Percentiles rank a stretch among this genome's conserved stretches.
Conservation (phyloP, 1,140 invertebrate genomes). For the Bombyx mandarina region DNA sequence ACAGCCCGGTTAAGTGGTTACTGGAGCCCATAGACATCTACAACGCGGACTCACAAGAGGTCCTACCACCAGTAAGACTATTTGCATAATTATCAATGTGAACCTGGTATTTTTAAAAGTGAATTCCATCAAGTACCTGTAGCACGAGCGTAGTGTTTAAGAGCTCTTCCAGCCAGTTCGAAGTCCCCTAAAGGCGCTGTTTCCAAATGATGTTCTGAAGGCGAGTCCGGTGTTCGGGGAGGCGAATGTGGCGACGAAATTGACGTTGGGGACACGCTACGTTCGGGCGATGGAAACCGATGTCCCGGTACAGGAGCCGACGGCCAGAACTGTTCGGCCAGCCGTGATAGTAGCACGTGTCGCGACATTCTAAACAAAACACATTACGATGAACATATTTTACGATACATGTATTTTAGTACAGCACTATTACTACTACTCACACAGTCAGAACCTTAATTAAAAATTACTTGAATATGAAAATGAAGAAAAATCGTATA, state of each 20-base stretch:
- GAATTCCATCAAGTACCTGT: conserved; percentile 31
- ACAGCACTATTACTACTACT: no score
- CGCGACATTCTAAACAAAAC: conserved; percentile 45
- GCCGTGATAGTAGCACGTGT: conserved; percentile 53
- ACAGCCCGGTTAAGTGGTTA: no score
- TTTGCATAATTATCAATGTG: background rate
- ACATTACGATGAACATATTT: background rate
- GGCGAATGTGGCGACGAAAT: conserved; percentile 40
- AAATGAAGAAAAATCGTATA: no score
- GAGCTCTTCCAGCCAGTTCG: conserved; percentile 52
- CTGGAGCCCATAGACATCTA: no score
- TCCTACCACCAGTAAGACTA: background rate
- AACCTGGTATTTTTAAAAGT: background rate
- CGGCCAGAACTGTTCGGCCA: conserved; percentile 58
- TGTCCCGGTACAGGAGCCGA: conserved; percentile 47
- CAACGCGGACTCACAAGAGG: no score
- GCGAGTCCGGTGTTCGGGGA: conserved; percentile 44
- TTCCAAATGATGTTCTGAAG: conserved; percentile 36
- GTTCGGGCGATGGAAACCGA: conserved; percentile 52
- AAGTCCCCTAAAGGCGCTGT: conserved; percentile 51
- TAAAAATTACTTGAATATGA: no score
- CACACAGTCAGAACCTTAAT: no score
- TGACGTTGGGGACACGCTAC: conserved; percentile 44
- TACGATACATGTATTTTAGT: no score
- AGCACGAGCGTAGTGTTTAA: conserved; percentile 59